These are phyloP conservation scores for Amphipoea lucens DNA, from an alignment of 2,888 invertebrate genomes.

Conservation along the genomic window DNA sequence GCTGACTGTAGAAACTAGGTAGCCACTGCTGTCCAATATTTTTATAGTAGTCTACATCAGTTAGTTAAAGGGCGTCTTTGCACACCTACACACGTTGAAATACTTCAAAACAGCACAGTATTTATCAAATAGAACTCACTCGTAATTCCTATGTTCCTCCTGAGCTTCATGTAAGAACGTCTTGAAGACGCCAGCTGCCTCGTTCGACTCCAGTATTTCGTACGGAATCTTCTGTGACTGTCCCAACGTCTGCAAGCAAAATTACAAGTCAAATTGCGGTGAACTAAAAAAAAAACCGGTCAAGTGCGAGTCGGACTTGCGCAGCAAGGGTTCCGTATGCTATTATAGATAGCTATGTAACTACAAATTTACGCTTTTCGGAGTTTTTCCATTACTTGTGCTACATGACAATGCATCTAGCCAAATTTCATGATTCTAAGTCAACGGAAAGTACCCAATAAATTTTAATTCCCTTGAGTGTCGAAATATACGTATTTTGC, in stretches of 20 bases:
- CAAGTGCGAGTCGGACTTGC: too few relatives aligned
- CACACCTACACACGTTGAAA: not conserved
- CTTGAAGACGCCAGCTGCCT: constrained; percentile 97
- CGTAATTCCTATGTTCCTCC: constrained; percentile 97
- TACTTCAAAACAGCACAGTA: too few relatives aligned
- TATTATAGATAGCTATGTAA: too few relatives aligned
- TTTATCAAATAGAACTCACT: constrained; percentile 91
- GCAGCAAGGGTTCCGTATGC: too few relatives aligned
- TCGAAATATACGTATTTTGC: too few relatives aligned
- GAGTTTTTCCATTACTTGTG: too few relatives aligned
- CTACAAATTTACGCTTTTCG: too few relatives aligned
- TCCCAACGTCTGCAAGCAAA: constrained; percentile 81
- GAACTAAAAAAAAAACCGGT: too few relatives aligned
- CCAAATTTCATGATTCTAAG: too few relatives aligned
- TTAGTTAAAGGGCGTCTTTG: not conserved
- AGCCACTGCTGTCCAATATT: not conserved
- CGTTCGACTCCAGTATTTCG: constrained; percentile 96
- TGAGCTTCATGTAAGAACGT: constrained; percentile 97
- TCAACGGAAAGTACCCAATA: too few relatives aligned
- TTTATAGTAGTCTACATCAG: not conserved
- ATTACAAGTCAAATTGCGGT: not conserved
- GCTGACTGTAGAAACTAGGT: not conserved
- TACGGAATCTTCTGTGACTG: constrained; percentile 95
- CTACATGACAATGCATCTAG: too few relatives aligned
- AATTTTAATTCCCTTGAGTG: too few relatives aligned